Conservation (phyloP, 2,797 vertebrate species). For the Darevskia nairensis region DNA sequence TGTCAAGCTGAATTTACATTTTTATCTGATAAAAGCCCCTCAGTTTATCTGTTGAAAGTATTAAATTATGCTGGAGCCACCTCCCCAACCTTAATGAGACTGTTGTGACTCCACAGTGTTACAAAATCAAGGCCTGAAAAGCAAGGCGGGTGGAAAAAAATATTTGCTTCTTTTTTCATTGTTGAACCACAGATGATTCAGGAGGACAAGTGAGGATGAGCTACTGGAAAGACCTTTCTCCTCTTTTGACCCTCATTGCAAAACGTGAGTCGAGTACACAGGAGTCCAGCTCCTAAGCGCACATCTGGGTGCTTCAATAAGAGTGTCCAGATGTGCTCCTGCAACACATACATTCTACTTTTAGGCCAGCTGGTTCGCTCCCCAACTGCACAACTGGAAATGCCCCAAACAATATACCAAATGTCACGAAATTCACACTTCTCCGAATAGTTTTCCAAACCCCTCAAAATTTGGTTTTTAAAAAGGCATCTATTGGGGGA, state of each 20-base stretch:
- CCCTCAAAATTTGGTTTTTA: too few species aligned
- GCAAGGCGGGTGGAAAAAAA: conserved; percentile 8
- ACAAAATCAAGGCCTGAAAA: conserved; percentile 28
- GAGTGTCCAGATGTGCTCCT: too few species aligned
- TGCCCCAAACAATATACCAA: too few species aligned
- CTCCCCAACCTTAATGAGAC: conserved; percentile 62
- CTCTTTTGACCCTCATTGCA: neutral
- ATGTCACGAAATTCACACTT: too few species aligned
- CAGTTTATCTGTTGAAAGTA: conserved; percentile 60
- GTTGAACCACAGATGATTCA: conserved; percentile 28
- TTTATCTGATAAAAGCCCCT: conserved; percentile 54
- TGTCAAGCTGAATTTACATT: conserved; percentile 48
- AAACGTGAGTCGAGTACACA: neutral
- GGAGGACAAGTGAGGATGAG: neutral
- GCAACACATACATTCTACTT: too few species aligned
- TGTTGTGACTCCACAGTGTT: conserved; percentile 36
- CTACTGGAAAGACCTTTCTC: neutral
- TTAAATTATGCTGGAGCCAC: conserved; percentile 49
- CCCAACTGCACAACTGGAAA: too few species aligned
- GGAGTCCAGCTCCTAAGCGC: too few species aligned
- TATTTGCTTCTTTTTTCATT: conserved; percentile 17
- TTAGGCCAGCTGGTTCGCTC: too few species aligned
- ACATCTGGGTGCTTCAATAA: neutral
- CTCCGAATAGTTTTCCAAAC: too few species aligned
- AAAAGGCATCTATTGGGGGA: too few species aligned